A percentile compares a stretch with the other conserved stretches of the same genome.
phyloP scores from a whole-genome alignment of 1,140 invertebrate species.

The Matsumurasca onukii region DNA sequence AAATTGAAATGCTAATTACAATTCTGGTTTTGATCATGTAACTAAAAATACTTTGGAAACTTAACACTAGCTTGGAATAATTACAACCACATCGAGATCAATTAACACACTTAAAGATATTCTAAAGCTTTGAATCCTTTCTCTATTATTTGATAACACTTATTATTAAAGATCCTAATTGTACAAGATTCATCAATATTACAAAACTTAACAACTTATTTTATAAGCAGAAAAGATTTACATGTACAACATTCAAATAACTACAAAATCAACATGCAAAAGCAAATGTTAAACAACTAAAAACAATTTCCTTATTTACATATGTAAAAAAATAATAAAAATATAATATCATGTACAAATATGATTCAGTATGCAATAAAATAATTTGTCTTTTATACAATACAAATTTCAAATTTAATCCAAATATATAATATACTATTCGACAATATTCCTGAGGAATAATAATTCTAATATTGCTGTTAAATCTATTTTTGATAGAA shows the following conservation, averaged over 20 bases:
- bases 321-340: slow-evolving; percentile 8
- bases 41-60: no score
- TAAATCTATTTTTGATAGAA: slow-evolving; percentile 1
- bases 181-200: neutral
- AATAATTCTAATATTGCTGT: slow-evolving; percentile 25
- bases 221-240: neutral
- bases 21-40: no score
- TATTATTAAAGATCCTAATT: neutral
- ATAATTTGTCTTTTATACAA: slow-evolving; percentile 17
- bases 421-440: slow-evolving; percentile 6
- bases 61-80: no score
- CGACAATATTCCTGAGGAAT: slow-evolving; percentile 19
- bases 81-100: no score
- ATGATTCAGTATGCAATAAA: slow-evolving; percentile 9
- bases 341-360: neutral
- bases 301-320: slow-evolving; percentile 7
- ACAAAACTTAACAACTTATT: neutral
- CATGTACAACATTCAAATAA: neutral
- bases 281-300: neutral
- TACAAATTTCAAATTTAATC: slow-evolving; percentile 14
- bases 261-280: neutral
- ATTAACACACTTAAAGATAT: no score
- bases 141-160: neutral
- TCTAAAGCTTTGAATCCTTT: neutral
- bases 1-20: no score